These are phyloP conservation scores for Drosophila nannoptera DNA, from an alignment of 1,140 invertebrate species.

Conservation along the genomic window DNA sequence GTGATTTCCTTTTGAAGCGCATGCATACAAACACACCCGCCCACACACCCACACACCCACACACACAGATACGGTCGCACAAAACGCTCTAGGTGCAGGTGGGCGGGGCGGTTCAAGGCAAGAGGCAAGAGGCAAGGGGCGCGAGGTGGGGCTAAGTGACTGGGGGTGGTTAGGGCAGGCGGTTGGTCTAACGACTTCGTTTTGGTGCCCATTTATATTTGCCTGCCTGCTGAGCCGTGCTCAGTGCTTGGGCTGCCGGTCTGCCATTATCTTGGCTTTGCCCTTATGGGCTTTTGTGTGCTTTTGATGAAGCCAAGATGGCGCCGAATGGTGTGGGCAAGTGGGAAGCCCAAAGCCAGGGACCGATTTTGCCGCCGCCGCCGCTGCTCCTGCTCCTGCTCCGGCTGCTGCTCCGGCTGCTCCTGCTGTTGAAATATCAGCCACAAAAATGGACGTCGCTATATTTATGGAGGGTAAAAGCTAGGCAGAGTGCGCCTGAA, in stretches of 20 bases:
- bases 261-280: conserved; percentile 75
- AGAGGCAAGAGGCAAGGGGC: conserved; percentile 3
- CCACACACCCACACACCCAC: conserved; percentile 6
- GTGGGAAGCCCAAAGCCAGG: conserved; percentile 38
- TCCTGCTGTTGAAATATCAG: conserved; percentile 70
- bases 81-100: conserved; percentile 61
- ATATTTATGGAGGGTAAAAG: conserved; percentile 57
- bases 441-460: conserved; percentile 76
- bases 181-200: conserved; percentile 70
- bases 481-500: conserved; percentile 25
- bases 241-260: conserved; percentile 25
- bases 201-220: conserved; percentile 73
- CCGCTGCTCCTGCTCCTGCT: conserved; percentile 50
- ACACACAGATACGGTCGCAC: too few relatives aligned
- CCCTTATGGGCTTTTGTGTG: conserved; percentile 77
- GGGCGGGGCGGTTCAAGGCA: conserved; percentile 9
- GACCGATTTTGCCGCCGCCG: conserved; percentile 29
- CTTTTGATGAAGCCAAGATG: conserved; percentile 77
- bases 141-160: conserved; percentile 15
- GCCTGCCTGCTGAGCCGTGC: conserved; percentile 48
- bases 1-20: conserved; percentile 73
- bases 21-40: background rate
- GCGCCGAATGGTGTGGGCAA: conserved; percentile 62
- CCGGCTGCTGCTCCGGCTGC: conserved; percentile 38
- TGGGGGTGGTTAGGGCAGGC: conserved; percentile 24